A percentile compares a stretch with the other conserved stretches of the same genome.
These are phyloP conservation scores for Dromaius novaehollandiae DNA, from an alignment of 2,113 vertebrate species.

Conservation along the genomic window DNA sequence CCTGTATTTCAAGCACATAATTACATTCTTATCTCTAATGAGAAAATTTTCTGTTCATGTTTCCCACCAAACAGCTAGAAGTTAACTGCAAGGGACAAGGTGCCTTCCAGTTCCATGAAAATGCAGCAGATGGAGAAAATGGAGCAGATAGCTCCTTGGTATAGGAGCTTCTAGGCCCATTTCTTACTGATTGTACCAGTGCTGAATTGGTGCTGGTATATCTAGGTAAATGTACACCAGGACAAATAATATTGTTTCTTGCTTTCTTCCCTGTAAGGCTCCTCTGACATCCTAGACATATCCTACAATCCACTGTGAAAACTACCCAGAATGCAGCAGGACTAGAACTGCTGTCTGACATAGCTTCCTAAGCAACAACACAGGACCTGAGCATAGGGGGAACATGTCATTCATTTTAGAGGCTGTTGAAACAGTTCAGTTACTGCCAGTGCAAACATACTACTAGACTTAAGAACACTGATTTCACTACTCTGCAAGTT, in stretches of 20 bases:
- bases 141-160: not conserved
- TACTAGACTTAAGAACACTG: not conserved
- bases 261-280: not conserved
- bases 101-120: not conserved
- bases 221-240: not conserved
- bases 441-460: not conserved
- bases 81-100: not conserved
- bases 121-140: too few relatives aligned
- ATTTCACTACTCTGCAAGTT: not conserved
- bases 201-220: not conserved
- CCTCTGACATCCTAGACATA: not conserved
- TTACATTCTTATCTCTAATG: not conserved
- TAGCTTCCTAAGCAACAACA: not conserved
- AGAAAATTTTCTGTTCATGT: not conserved
- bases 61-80: not conserved
- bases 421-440: too few relatives aligned
- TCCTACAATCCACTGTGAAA: not conserved
- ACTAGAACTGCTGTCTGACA: not conserved
- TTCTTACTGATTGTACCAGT: not conserved
- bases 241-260: not conserved
- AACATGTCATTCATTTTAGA: not conserved
- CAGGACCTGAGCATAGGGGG: not conserved
- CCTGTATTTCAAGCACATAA: not conserved
- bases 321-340: not conserved
- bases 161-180: not conserved